phyloP scores from a whole-genome alignment of 2,113 vertebrate species.

The Cyanoliseus patagonus region DNA sequence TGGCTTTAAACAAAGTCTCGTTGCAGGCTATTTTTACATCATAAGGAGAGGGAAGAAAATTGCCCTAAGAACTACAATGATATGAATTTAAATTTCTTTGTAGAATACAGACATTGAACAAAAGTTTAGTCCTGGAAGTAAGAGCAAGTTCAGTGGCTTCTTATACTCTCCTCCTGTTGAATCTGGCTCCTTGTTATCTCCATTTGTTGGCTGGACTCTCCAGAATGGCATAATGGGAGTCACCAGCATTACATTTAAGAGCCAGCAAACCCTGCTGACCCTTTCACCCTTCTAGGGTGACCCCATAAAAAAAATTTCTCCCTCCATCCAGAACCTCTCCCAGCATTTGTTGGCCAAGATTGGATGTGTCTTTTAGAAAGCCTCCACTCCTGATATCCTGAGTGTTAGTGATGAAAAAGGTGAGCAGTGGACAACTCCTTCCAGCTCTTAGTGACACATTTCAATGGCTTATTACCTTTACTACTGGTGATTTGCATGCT shows the following conservation, averaged over 20 bases:
- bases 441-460: not conserved
- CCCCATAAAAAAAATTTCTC: rapidly evolving
- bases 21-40: slow-evolving; percentile 41
- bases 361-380: not conserved
- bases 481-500: not conserved
- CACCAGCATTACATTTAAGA: not conserved
- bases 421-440: not conserved
- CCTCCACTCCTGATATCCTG: not conserved
- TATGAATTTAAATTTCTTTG: not conserved
- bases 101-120: not conserved
- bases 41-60: not conserved
- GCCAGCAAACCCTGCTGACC: not conserved
- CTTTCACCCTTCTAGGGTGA: not conserved
- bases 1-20: slow-evolving; percentile 46
- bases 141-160: not conserved
- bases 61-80: not conserved
- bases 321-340: not conserved
- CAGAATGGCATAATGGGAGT: not conserved
- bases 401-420: not conserved
- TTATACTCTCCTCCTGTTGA: not conserved
- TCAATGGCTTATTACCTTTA: not conserved
- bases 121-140: not conserved
- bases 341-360: not conserved
- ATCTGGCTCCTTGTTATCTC: not conserved
- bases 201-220: not conserved